Evolutionary conservation across 1,140 invertebrate species (phyloP).

Genomic region (Formica selysi): DNA sequence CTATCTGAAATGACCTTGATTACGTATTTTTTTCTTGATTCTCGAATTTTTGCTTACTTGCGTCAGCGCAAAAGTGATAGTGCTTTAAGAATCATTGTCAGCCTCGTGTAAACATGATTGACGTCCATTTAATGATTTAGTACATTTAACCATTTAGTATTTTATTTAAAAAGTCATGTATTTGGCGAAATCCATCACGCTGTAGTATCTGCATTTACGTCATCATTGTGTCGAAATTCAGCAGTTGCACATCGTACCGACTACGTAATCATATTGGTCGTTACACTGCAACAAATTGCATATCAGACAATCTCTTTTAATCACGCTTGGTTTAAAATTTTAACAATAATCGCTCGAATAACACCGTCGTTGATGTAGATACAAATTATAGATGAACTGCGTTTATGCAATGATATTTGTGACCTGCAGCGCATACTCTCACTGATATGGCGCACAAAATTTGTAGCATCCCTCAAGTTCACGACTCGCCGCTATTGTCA

Average conservation of each 20-base stretch:
- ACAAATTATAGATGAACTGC: conserved; percentile 8
- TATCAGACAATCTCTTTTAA: not conserved
- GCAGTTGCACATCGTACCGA: not conserved
- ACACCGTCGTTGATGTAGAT: not conserved
- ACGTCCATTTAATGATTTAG: not conserved
- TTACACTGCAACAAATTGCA: not conserved
- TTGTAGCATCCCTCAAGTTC: conserved; percentile 40
- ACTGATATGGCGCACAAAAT: conserved; percentile 47
- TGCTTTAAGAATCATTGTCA: not conserved
- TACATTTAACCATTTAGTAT: not conserved
- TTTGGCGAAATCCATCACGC: not conserved
- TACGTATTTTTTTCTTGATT: not conserved
- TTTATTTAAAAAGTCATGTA: not conserved
- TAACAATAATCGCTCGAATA: conserved; percentile 3
- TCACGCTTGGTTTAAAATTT: not conserved
- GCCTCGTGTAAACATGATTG: not conserved
- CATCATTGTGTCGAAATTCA: not conserved
- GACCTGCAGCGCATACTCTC: conserved; percentile 36
- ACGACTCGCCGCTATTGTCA: not conserved
- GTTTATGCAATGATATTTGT: conserved; percentile 17
- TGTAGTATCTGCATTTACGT: conserved; percentile 2
- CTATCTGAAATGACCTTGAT: not conserved
- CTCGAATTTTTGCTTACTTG: not conserved
- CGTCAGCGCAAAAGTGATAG: not conserved
- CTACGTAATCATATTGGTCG: not conserved